Base-by-base conservation (phyloP, 2,888 invertebrate species). In the Argyresthia goedartella region DNA sequence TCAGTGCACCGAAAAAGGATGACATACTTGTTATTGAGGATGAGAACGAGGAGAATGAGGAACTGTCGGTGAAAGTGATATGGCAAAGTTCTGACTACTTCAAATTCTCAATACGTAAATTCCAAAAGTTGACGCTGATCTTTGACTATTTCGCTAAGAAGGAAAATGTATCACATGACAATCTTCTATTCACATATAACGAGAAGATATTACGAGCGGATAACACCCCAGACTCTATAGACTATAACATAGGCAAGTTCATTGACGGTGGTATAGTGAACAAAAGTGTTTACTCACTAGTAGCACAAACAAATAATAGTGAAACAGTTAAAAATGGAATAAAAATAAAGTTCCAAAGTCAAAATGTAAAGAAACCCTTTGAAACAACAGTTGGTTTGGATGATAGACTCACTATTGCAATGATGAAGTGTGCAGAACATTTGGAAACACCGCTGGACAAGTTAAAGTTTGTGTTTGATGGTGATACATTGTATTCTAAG, bases 401-500 rank as follows among this genome's bases (percentile, higher is more conserved):
- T 49, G 81, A 88, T 0, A 78, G 69, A 44, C 52, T 89, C 48
- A 61, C 59, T 0, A 45, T 72, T 1, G 74, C 84, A 0, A 86
- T 89, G 85, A 62, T 73, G 39, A 78, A 81, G 56, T 88, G 77
- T 66, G 76, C 88, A 0, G 85, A 88, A 55, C 72, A 81, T 56
- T 66, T 84, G 7, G 79, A 85, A 42, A 58, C 66, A n/a, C 67
- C 77, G 0, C 13, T 86, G 2, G 67, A 73, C 0, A 77, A 69
- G 50, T 61, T 89, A 7, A 79, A 73, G 44, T 89, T 89, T 61
- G 71, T 74, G 55, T 89, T 89, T 65, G 89, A 89, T 64, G 89
- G 89, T 1, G 88, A 89, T 57, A 52, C 65, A n/a, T 60, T 89
- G 44, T 60, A 71, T 59, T 71, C 81, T 71, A 66, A 59, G 52